Base-by-base conservation (phyloP, 1,140 invertebrate species). In the Nomia melanderi region DNA sequence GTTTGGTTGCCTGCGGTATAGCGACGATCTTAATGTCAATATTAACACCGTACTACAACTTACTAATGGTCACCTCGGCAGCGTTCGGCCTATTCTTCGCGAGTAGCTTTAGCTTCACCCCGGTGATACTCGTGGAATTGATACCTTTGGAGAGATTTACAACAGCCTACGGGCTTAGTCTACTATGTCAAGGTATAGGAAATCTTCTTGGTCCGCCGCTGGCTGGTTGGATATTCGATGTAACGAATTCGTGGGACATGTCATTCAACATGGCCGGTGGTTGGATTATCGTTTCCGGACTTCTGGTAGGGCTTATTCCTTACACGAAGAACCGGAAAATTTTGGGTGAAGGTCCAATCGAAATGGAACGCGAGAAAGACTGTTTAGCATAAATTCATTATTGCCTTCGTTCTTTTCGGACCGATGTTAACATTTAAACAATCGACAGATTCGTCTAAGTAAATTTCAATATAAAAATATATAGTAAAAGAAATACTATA, bases 21-120 rank as follows among this genome's bases (percentile, higher is more conserved):
- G 94, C 95, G 0, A 95, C 95, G 12, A 91, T 95, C 25, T 87
- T 95, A 7, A 96, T 97, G 91, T 96, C 96, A 0, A 89, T 95
- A n/a, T 92, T 95, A 33, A 93, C 93, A 0, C 91, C 93, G 62
- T 95, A 94, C 77, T 96, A 95, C 81, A 92, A 92, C 64, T 85
- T 94, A 9, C 80, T 96, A 29, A 90, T 94, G 29, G 65, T 92
- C 1, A 94, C 93, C 60, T 94, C 94, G 39, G 93, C 94, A 0
- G 90, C 96, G 17, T 98, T 97, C 88, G 97, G 97, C 1, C 92
- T 97, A 8, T 96, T 95, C 63, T 97, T 98, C 82, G 96, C 96
- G 14, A 97, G 97, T 76, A 97, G 95, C 62, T 98, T 97, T 88
- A 96, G 97, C 1, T 96, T 98, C 71, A 97, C 97, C 0, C 96